phyloP scores from a whole-genome alignment of 2,888 invertebrate species.

The Melikaiella ostensackeni region DNA sequence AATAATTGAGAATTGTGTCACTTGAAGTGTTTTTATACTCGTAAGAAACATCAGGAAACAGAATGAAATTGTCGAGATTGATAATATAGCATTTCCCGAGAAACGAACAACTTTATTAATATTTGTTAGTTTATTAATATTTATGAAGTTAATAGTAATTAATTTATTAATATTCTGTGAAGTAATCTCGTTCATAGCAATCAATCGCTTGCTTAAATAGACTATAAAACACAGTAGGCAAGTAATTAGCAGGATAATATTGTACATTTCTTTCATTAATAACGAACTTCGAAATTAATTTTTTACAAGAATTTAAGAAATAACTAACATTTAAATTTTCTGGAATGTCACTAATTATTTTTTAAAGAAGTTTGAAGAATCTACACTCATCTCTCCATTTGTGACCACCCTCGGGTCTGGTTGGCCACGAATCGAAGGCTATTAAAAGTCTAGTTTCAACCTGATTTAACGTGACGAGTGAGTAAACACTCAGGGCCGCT shows the following conservation, averaged over 20 bases:
- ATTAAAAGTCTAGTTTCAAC: no score
- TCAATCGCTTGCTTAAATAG: neutral
- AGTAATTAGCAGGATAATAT: neutral
- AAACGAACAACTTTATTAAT: neutral
- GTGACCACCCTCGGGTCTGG: no score
- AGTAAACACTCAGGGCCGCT: no score
- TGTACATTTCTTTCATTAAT: neutral
- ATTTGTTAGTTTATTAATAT: conserved; percentile 17
- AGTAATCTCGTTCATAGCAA: conserved; percentile 13
- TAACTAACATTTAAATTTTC: no score
- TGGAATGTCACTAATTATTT: no score
- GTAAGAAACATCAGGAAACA: neutral
- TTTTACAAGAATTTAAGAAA: no score
- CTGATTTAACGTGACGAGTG: no score
- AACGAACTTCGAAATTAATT: neutral
- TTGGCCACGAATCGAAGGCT: no score
- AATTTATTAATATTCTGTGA: neutral
- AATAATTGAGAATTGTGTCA: neutral
- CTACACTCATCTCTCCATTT: no score
- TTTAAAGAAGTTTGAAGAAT: no score
- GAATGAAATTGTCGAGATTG: neutral
- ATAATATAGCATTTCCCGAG: conserved; percentile 2
- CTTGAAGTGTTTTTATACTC: conserved; percentile 8
- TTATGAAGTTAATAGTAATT: no score
- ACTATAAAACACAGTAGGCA: neutral